These are phyloP conservation scores for Hirundichthys speculiger DNA, from an alignment of 2,113 vertebrate genomes.

Conservation along the genomic window DNA sequence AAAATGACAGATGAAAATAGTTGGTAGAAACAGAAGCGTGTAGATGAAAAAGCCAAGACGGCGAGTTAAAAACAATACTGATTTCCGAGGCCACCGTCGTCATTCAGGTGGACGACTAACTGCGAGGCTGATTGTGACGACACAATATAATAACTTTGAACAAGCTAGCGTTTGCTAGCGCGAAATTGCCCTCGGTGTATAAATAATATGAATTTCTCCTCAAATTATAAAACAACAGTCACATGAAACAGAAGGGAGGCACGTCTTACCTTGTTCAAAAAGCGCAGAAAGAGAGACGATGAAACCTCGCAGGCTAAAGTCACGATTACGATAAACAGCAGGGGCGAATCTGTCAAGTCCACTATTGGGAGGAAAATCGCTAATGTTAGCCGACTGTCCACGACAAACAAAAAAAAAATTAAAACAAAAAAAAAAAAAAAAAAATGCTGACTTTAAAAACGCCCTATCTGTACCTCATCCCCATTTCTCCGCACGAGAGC, in stretches of 20 bases:
- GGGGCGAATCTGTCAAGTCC: conserved; percentile 30
- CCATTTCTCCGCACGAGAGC: conserved; percentile 21
- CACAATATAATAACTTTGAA: conserved; percentile 28
- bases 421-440: neutral
- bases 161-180: conserved; percentile 5
- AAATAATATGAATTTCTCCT: too few relatives aligned
- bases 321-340: conserved; percentile 3
- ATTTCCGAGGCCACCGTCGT: conserved; percentile 10
- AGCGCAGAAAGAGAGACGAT: too few relatives aligned
- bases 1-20: neutral
- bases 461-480: conserved; percentile 48
- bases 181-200: neutral
- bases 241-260: neutral
- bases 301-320: conserved; percentile 11
- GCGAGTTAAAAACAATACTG: neutral
- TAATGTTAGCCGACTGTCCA: conserved; percentile 48
- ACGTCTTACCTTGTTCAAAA: conserved; percentile 46
- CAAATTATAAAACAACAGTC: too few relatives aligned
- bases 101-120: conserved; percentile 22
- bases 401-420: conserved; percentile 32
- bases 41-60: conserved; percentile 16
- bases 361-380: conserved; percentile 10
- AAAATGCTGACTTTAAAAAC: conserved; percentile 57
- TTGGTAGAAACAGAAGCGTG: conserved; percentile 1
- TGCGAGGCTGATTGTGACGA: conserved; percentile 1